phyloP scores from a whole-genome alignment of 92 coral and sea anemone genomes.

The Porites evermanni region DNA sequence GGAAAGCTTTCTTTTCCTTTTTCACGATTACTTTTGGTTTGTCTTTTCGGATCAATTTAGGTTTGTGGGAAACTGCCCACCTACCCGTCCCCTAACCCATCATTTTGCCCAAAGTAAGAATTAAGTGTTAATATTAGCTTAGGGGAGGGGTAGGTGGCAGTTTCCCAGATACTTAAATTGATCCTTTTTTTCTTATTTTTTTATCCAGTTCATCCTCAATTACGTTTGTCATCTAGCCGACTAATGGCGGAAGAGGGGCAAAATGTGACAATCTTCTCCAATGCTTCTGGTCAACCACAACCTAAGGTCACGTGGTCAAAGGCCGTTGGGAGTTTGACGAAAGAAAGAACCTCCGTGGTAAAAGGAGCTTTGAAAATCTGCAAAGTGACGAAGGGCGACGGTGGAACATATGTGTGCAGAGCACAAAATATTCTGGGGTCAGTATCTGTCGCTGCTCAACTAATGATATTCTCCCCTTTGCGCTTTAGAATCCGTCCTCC shows the following conservation, averaged over 20 bases:
- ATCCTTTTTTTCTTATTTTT: neutral
- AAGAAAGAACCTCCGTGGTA: neutral
- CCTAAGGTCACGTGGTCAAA: conserved; percentile 49
- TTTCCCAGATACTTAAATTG: no score
- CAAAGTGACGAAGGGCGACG: conserved; percentile 11
- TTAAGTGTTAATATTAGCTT: no score
- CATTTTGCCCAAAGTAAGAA: no score
- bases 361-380: conserved; percentile 13
- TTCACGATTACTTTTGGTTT: no score
- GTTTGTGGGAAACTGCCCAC: no score
- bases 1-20: no score
- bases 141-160: no score
- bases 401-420: conserved; percentile 33
- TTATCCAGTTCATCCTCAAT: conserved; percentile 32
- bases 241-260: conserved; percentile 30
- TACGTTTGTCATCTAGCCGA: conserved; percentile 8
- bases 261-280: conserved; percentile 28
- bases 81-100: no score
- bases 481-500: conserved; percentile 37
- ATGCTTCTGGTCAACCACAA: conserved; percentile 46
- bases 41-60: no score
- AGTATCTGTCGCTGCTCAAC: conserved; percentile 14
- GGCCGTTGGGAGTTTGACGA: conserved; percentile 8
- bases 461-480: conserved; percentile 37
- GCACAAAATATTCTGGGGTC: conserved; percentile 43